Base-by-base conservation (phyloP, 2,113 vertebrate genomes). In the Rhegmatorhina hoffmannsi region DNA sequence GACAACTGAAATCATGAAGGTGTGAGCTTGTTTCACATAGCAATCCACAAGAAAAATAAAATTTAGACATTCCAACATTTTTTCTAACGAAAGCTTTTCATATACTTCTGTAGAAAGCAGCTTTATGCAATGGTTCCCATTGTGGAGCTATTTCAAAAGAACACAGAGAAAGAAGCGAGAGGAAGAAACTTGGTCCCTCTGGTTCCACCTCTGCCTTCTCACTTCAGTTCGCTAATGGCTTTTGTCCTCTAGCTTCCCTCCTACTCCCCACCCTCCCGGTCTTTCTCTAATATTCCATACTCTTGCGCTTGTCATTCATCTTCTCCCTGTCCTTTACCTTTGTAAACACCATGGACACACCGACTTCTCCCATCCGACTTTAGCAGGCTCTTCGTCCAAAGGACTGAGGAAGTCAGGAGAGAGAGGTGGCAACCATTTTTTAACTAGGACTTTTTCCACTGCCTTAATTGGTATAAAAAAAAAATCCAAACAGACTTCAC, bases 391-490 rank as follows among this genome's bases (percentile, higher is more conserved):
- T 84, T 75, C 56, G 21, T 78, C 56, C 13, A 2, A 81, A 70
- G 23, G 75, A 52, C 76, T 40, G 60, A 87, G 34, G 25, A 84
- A 96, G 33, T 67, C 89, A 81, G 77, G 43, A 92, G 34, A 73
- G 29, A 95, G 76, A 90, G 75, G 44, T 60, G 60, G 84, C 75
- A 93, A 95, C 80, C 80, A 80, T 91, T 82, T 92, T 91, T 92
- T 19, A 59, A 34, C 31, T 58, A 44, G 28, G 17, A 85, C 49
- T 90, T 88, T 73, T 92, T 19, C 55, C 63, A 76, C 36, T 66
- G 53, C 36, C 58, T 88, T 56, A 66, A 60, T 46, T 50, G 64
- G 49, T 43, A 67, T 21, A 87, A 82, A 56, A 55, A n/a, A 36
- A 40, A 76, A 82, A 90, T 62, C 49, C 49, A 82, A 53, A 78